A percentile compares a stretch with the other conserved stretches of the same genome.
These are phyloP conservation scores for Coturnix japonica DNA, from an alignment of 2,113 vertebrate genomes.

Conservation along the genomic window DNA sequence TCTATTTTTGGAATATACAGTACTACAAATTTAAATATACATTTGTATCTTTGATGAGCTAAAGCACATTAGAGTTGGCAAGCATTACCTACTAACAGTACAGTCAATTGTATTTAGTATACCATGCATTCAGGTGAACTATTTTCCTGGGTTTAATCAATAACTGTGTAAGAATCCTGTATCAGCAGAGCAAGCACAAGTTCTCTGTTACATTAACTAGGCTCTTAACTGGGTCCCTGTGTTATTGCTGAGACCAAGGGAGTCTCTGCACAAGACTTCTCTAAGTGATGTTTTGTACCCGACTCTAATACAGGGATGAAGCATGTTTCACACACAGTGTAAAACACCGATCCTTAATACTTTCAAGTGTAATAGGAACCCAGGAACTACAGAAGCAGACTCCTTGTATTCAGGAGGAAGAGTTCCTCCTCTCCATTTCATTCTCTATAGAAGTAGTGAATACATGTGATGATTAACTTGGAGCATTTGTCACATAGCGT, in stretches of 20 bases:
- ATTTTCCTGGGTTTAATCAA: not conserved
- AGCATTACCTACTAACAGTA: not conserved
- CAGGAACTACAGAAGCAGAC: not conserved
- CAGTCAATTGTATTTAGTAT: not conserved
- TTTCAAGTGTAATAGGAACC: not conserved
- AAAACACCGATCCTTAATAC: not conserved
- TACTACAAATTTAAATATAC: not conserved
- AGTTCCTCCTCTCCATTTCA: not conserved
- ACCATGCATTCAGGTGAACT: conserved; percentile 1
- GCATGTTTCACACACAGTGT: not conserved
- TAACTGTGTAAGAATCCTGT: not conserved
- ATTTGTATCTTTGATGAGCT: not conserved
- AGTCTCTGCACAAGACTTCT: not conserved
- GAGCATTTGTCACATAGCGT: not conserved
- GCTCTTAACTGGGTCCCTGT: not conserved
- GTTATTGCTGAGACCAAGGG: not conserved
- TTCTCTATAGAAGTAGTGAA: not conserved
- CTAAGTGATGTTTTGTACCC: not conserved
- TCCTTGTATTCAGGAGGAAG: not conserved
- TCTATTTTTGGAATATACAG: not conserved
- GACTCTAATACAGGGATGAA: not conserved
- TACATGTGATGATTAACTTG: not conserved
- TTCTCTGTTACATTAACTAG: not conserved
- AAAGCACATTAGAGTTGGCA: not conserved
- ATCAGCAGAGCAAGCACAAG: not conserved